Evolutionary conservation across 2,113 vertebrate genomes (phyloP).

Genomic region (Cathartes aura): DNA sequence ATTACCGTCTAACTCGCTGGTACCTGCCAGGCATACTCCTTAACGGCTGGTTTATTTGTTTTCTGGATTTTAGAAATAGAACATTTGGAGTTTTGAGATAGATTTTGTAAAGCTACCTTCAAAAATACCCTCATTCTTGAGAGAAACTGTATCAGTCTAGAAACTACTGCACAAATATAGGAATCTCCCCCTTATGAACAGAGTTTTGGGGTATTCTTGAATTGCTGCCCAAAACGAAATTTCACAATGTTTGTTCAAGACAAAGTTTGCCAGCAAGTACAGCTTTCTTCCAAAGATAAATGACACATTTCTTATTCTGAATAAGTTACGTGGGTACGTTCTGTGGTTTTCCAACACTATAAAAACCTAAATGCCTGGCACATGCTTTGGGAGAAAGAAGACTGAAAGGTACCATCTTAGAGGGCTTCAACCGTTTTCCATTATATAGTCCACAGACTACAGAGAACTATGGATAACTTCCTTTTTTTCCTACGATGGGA

Average conservation of each 20-base stretch:
- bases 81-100: not conserved
- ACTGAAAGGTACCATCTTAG: not conserved
- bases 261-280: not conserved
- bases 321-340: not conserved
- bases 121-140: not conserved
- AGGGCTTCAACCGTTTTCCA: not conserved
- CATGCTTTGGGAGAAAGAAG: not conserved
- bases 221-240: not conserved
- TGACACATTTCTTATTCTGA: not conserved
- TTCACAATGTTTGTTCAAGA: constrained; percentile 9
- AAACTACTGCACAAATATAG: not conserved
- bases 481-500: not conserved
- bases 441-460: not conserved
- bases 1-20: not conserved
- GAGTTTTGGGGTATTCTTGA: not conserved
- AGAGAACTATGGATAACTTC: not conserved
- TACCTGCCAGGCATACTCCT: constrained; percentile 13
- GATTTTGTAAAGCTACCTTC: not conserved
- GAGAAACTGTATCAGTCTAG: not conserved
- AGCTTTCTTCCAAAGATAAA: not conserved
- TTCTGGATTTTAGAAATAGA: not conserved
- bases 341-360: not conserved
- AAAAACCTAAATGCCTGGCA: not conserved
- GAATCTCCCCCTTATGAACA: not conserved
- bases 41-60: not conserved